A percentile compares a stretch with the other conserved stretches of the same genome.
Evolutionary conservation across 2,113 vertebrate species (phyloP).

Genomic region (Narcine bancroftii): DNA sequence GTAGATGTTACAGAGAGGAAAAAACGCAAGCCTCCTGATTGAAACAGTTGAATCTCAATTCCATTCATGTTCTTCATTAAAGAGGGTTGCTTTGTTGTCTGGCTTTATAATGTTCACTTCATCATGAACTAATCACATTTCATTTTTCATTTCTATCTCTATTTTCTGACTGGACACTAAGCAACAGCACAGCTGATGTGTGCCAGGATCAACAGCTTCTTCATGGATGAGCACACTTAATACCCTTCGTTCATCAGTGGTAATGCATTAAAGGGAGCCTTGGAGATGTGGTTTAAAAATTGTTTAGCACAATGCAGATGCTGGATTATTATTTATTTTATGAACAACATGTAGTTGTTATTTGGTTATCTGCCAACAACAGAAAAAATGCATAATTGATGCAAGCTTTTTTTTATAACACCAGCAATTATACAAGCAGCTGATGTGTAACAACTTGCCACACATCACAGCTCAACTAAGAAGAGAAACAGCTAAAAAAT

Average conservation of each 20-base stretch:
- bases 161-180: constrained; percentile 50
- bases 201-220: constrained; percentile 58
- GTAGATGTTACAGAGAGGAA: neutral
- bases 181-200: constrained; percentile 49
- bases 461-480: neutral
- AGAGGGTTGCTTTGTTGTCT: constrained; percentile 44
- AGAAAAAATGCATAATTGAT: constrained; percentile 43
- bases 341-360: constrained; percentile 44
- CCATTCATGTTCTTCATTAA: constrained; percentile 48
- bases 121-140: constrained; percentile 62
- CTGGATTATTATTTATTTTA: constrained; percentile 48
- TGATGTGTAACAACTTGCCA: neutral
- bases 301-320: constrained; percentile 51
- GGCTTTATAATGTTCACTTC: constrained; percentile 43
- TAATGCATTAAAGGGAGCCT: constrained; percentile 54
- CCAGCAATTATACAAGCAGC: neutral
- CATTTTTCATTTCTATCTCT: constrained; percentile 51
- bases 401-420: constrained; percentile 39
- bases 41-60: constrained; percentile 47
- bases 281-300: constrained; percentile 54
- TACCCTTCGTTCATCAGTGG: constrained; percentile 54
- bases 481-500: neutral
- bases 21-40: neutral
- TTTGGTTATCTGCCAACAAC: constrained; percentile 44
- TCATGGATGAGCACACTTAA: constrained; percentile 60